Evolutionary conservation across 2,888 invertebrate genomes (phyloP).

Genomic region (Thumatha senex): DNA sequence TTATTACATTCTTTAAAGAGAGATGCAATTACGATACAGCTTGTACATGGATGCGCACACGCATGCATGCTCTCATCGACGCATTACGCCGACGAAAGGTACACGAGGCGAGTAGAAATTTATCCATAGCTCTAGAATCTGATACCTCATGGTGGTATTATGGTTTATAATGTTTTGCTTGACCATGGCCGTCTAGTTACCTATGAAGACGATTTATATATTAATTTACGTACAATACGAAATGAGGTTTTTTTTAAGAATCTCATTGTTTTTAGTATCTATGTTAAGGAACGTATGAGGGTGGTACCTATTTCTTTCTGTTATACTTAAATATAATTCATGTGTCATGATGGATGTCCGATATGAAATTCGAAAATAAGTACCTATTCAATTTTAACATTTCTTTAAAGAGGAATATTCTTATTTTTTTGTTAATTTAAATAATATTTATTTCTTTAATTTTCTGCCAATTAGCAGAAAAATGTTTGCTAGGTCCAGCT

Average conservation of each 20-base stretch:
- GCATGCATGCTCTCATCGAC: conserved; percentile 35
- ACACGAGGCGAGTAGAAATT: conserved; percentile 56
- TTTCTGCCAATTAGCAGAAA: too few relatives aligned
- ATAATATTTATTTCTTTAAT: too few relatives aligned
- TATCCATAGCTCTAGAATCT: conserved; percentile 44
- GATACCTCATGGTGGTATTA: conserved; percentile 37
- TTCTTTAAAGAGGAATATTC: too few relatives aligned
- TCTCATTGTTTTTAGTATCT: too few relatives aligned
- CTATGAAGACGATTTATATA: conserved; percentile 48
- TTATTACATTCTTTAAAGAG: conserved; percentile 35
- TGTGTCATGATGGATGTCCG: too few relatives aligned
- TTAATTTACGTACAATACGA: conserved; percentile 42
- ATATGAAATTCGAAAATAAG: too few relatives aligned
- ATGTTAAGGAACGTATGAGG: too few relatives aligned
- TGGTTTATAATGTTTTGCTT: conserved; percentile 35
- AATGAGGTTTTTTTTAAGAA: not conserved
- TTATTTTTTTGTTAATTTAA: too few relatives aligned
- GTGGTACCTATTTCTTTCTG: too few relatives aligned
- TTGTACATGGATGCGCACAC: conserved; percentile 41
- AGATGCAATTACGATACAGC: conserved; percentile 65
- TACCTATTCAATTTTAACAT: too few relatives aligned
- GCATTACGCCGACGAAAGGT: conserved; percentile 55
- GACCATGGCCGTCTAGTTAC: conserved; percentile 25
- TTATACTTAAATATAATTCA: too few relatives aligned
- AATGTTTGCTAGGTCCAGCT: too few relatives aligned